Base-by-base conservation (phyloP, 35 echinoderm and acorn worm species). In the Diadema setosum region DNA sequence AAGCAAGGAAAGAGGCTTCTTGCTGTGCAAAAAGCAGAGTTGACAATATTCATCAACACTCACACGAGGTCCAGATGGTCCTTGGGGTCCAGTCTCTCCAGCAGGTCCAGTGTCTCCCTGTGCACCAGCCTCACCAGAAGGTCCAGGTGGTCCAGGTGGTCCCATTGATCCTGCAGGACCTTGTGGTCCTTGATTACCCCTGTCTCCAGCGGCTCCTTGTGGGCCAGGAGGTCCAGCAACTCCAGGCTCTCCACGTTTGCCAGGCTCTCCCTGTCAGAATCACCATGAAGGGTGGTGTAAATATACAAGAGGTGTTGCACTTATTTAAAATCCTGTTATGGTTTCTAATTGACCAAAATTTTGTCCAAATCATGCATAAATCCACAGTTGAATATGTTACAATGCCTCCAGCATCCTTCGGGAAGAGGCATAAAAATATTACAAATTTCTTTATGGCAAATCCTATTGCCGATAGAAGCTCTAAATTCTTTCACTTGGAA, bases 191-290 rank as follows among this genome's bases (percentile, higher is more conserved):
- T 88, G 86, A 63, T 81, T 49, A 52, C 91, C 91, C 73, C 86
- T 60, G 18, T 87, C 85, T 87, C 91, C 91, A 84, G 91, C 65
- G 33, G 85, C 11, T 73, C 91, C 91, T 81, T 87, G 85, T 42
- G 91, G 45, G 37, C 91, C 91, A n/a, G 91, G 85, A 46, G 84
- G 65, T 50, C 91, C 91, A 83, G 69, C 67, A 18, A 52, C 23
- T 88, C 91, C 91, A 46, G 85, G 83, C 52, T 81, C 74, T 87
- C 91, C 91, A 81, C 75, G 83, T 69, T 90, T 90, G 55, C 88
- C 88, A 34, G 88, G 15, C 41, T 90, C 80, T 73, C 88, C 85
- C 39, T 75, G 39, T 33, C n/a, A n/a, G n/a, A n/a, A n/a, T n/a
- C n/a, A n/a, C n/a, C n/a, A n/a, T n/a, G n/a, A n/a, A n/a, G n/a